Evolutionary conservation across 2,113 vertebrate genomes (phyloP), one percentile per base, ranked within the genome.

Genomic region (Oostethus manadensis): DNA sequence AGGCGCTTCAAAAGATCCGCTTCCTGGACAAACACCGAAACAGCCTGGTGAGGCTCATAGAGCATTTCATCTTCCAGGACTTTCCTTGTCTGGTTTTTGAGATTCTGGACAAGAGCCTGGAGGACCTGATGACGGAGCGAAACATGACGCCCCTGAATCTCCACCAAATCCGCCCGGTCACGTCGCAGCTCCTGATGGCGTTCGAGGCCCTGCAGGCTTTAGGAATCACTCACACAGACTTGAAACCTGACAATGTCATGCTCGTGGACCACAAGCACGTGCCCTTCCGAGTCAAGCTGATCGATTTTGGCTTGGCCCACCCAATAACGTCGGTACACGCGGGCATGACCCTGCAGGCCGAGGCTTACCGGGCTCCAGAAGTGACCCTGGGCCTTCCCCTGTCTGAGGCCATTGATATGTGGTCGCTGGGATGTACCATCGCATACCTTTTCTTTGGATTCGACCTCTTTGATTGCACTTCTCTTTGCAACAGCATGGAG

Each of bases 371-470:
- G 23, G 48, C 48, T 21, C 48, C 48, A 14, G 48, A 49, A 21
- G 48, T 49, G 48, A 50, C 21, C 22, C 14, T 50, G 48, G 48
- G 48, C 14, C 48, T 50, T 3, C 48, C 48, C 14, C 48, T 50
- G 22, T 50, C 48, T 1, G 48, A 49, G 48, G 48, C 48, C 48
- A 49, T 49, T 21, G 48, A 49, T 1, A 49, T 49, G 21, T 49
- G 48, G 48, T 49, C 48, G 10, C 48, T 49, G 20, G 48, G 48
- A 14, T 49, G 48, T 49, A 49, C 48, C 48, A 22, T 49, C 20
- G 48, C 48, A 8, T 49, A 49, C 48, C 48, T 49, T 21, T 49
- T 23, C 48, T 49, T 49, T 49, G 48, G 48, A 14, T 49, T 49
- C 0, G 48, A 49, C 10, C 20, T 49, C 48, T 49, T 49, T 49